Evolutionary conservation across 2,113 vertebrate species (phyloP), one percentile per base, ranked within the genome.

Genomic region (Bostrychus sinensis): DNA sequence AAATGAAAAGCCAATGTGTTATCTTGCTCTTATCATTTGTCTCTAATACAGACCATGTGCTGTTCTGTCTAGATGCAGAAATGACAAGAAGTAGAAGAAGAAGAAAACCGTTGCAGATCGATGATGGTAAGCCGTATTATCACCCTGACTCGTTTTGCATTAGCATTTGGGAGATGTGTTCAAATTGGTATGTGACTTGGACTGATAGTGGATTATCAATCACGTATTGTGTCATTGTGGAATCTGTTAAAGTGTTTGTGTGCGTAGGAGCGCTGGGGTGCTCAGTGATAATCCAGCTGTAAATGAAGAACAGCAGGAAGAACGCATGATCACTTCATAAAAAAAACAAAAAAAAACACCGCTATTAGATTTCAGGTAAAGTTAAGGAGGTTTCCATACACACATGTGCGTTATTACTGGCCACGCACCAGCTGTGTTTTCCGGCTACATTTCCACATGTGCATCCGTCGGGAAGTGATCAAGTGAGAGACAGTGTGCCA

Each of bases 241-340:
- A 72, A 82, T 83, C 56, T 50, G 45, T 71, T 50, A 6, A 25
- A 32, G 60, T 41, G 22, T 46, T 36, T 20, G 56, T 57, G 65
- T 43, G 54, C 62, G 57, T 61, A 22, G 22, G 70, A 56, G 48
- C 11, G 20, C 39, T 26, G 11, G 4, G 8, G 37, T 16, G 19
- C 56, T 62, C 66, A 39, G 23, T 39, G 56, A 70, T 62, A 65
- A 65, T 46, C 77, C 14, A 38, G 41, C 57, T 72, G 43, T 51
- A 70, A 80, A 84, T 85, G 71, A 74, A 55, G 55, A 81, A 69
- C 79, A 77, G 71, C 74, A 77, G 77, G 64, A 71, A 55, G 73
- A 13, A n/a, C n/a, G 43, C 70, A 71, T 60, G 37, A 65, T 72
- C 61, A 80, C 62, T 34, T 26, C 66, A 28, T 58, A 30, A 30